Evolutionary conservation across 64 coral and sea anemone species (phyloP), one percentile per base, ranked within the genome.

Genomic region (Stichodactyla mertensii): DNA sequence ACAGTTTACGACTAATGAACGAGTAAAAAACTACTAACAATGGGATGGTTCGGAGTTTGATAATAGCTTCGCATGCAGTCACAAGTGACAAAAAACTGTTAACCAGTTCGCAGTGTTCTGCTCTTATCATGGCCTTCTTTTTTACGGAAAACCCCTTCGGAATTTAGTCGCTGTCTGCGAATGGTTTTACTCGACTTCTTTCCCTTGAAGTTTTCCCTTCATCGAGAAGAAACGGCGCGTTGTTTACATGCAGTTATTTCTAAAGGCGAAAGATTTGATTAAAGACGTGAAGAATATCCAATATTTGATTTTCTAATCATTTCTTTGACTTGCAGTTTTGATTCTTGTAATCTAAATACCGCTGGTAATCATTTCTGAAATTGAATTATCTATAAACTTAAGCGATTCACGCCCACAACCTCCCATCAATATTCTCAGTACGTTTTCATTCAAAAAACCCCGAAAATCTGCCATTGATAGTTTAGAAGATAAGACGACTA

Each of bases 321-420:
- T 74, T 10, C 69, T 74, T 74, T 74, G 69, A 74, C 69, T 23
- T 74, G 12, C 69, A 74, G 69, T 58, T 58, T 58, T 58, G 5
- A 74, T 74, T 74, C 69, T 74, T 31, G 69, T 31, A 74, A 31
- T 74, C 69, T 74, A 74, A 74, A 74, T 74, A n/a, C 24, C 11
- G 24, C 24, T 74, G 6, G 54, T 81, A 55, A 81, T 81, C 15
- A 53, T 81, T 81, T 81, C 20, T 81, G 78, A 55, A 16, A 53
- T 81, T 53, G 78, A 53, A 81, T 81, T 81, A 81, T 81, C 78
- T 28, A 16, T 53, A 74, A 74, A 53, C 78, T 81, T 52, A 81
- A 53, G 6, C 78, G 53, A 53, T 9, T 81, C 78, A 81, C 78
- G 78, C 78, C 78, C 78, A 53, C 78, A 81, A 52, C 78, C 51